Evolutionary conservation across 1,140 invertebrate species (phyloP), one percentile per base, ranked within the genome.

Genomic region (Drosophila lowei): DNA sequence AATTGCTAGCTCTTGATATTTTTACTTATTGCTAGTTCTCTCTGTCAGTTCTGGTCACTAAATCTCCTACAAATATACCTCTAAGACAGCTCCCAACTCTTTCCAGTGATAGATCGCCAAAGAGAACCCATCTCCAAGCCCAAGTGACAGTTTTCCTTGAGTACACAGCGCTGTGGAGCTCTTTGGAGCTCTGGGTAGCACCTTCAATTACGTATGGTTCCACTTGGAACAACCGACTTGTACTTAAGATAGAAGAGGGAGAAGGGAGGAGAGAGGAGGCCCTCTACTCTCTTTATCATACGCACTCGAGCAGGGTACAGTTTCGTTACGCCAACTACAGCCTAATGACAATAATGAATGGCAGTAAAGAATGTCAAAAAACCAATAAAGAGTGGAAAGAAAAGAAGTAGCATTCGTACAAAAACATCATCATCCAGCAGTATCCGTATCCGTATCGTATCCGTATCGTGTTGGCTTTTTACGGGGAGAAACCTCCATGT

Each of bases 251-350:
- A 9, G 30, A 9, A 34, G 30, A 34, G 5, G 42, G 34, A 38
- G 34, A 8, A 34, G 5, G 42, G 34, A 38, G 34, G 13, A 49
- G 13, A 62, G 53, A 38, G 44, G 49, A 55, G 44, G 28, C 28
- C 25, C 8, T 34, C 34, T 34, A 34, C 34, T 77, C 70, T 78
- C 52, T 72, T 60, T 78, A 66, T 34, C 57, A 52, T 53, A 77
- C 75, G 68, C 75, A 61, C 67, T 77, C 52, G 55, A 71, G 46
- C 72, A 74, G 11, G 49, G 79, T 84, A 84, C 80, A 84, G 80
- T 84, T 80, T 41, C 77, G 66, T 74, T 68, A 78, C 62, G 60
- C 75, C 49, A 50, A 54, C 55, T 53, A 43, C 46, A 46, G n/a
- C 15, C 48, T 42, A 59, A 70, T 48, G 61, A 54, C 21, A 50